Conservation (phyloP, 2,113 vertebrate species). For the Fulica atra region DNA sequence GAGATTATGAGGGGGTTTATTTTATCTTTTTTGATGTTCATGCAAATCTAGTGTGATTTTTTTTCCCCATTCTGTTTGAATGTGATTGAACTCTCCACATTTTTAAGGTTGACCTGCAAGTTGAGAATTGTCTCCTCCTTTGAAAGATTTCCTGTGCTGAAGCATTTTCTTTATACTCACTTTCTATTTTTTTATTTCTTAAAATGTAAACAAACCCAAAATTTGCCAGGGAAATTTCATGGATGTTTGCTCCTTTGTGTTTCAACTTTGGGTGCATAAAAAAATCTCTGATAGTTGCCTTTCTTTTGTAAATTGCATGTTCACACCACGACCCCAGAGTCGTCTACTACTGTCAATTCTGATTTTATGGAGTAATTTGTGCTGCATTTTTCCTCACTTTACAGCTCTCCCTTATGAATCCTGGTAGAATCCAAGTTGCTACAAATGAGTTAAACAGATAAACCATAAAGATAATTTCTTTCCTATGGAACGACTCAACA, state of each 20-base stretch:
- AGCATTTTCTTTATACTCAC: background rate
- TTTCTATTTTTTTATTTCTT: too few species aligned
- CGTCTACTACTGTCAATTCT: rapidly evolving
- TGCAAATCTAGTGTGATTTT: background rate
- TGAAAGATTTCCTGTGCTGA: background rate
- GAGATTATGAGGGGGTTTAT: background rate
- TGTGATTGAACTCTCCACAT: background rate
- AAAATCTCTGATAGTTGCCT: background rate
- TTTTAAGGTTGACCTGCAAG: background rate
- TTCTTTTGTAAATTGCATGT: rapidly evolving
- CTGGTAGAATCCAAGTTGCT: background rate
- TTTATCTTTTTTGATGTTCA: background rate
- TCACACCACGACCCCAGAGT: too few species aligned
- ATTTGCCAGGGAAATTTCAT: background rate
- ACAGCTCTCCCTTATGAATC: background rate
- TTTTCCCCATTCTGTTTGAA: background rate
- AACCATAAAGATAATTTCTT: background rate
- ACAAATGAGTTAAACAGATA: background rate
- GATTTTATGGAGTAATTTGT: background rate
- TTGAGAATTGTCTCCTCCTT: background rate
- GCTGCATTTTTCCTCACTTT: background rate
- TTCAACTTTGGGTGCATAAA: background rate
- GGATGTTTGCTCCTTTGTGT: background rate
- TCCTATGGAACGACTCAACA: background rate
- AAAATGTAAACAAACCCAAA: background rate